These are phyloP conservation scores for Tachina lurida DNA, from an alignment of 2,888 invertebrate genomes.

Conservation along the genomic window DNA sequence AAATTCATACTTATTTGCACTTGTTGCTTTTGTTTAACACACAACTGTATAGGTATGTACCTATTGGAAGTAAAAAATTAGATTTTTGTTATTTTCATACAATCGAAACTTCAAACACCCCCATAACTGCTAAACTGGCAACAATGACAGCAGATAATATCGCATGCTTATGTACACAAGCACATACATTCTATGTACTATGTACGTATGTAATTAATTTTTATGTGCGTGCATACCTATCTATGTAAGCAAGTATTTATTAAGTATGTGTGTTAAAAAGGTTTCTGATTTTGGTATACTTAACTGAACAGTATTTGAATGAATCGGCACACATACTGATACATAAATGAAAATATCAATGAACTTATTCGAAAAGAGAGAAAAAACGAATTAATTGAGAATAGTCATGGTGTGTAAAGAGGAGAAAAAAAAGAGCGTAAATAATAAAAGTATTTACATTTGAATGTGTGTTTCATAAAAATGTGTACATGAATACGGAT, in stretches of 20 bases:
- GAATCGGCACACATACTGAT: conserved; percentile 78
- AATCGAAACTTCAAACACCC: not conserved
- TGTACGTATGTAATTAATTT: not conserved
- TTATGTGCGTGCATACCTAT: not conserved
- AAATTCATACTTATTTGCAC: not conserved
- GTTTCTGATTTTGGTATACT: conserved; percentile 52
- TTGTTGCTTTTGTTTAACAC: not conserved
- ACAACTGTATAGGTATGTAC: not conserved
- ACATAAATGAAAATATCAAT: conserved; percentile 79
- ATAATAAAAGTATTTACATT: conserved; percentile 28
- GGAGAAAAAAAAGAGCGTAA: conserved; percentile 24
- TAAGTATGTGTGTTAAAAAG: conserved; percentile 32
- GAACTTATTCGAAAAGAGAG: conserved; percentile 77
- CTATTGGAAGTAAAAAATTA: not conserved
- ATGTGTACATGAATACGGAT: not conserved
- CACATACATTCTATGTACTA: too few species aligned
- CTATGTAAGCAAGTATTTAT: not conserved
- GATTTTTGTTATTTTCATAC: conserved; percentile 14
- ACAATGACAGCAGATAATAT: conserved; percentile 21
- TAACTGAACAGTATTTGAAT: conserved; percentile 74
- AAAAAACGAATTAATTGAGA: conserved; percentile 23
- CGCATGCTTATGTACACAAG: not conserved
- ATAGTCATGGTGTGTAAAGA: not conserved
- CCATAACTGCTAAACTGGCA: conserved; percentile 34
- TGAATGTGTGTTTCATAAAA: conserved; percentile 48